These are phyloP conservation scores for Hiodon alosoides DNA, from an alignment of 2,113 vertebrate species.

Conservation along the genomic window DNA sequence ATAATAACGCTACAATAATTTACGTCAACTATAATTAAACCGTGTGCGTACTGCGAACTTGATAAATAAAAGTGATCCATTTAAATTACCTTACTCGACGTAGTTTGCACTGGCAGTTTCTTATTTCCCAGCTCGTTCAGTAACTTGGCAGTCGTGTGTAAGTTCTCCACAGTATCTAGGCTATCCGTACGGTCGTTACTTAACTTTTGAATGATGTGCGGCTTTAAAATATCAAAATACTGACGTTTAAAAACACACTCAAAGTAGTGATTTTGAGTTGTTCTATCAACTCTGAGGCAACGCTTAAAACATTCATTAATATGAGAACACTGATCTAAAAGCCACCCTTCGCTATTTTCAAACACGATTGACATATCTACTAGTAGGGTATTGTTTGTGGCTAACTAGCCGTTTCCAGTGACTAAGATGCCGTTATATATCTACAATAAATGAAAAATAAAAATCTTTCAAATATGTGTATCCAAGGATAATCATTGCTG, in stretches of 20 bases:
- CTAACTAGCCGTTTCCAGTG: no score
- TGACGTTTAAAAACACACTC: background rate
- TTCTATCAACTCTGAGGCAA: background rate
- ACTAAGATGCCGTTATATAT: no score
- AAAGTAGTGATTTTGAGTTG: background rate
- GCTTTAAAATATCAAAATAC: constrained; percentile 16
- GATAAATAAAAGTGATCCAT: background rate
- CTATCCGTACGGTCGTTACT: no score
- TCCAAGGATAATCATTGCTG: no score
- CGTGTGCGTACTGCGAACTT: no score
- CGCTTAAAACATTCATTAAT: constrained; percentile 46
- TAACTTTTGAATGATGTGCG: background rate
- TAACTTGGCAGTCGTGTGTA: no score
- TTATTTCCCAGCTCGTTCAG: background rate
- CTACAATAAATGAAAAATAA: no score
- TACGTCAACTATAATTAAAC: background rate
- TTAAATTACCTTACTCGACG: background rate
- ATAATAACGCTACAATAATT: background rate
- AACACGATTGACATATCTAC: constrained; percentile 58
- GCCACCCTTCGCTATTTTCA: constrained; percentile 52
- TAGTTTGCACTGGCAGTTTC: no score
- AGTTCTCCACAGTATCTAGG: no score
- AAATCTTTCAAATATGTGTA: no score
- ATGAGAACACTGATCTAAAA: constrained; percentile 67
- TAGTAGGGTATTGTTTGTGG: no score